Percentiles rank a stretch among this genome's conserved stretches.
phyloP scores from a whole-genome alignment of 2,888 invertebrate genomes.

The Zhengitettix transpicula region DNA sequence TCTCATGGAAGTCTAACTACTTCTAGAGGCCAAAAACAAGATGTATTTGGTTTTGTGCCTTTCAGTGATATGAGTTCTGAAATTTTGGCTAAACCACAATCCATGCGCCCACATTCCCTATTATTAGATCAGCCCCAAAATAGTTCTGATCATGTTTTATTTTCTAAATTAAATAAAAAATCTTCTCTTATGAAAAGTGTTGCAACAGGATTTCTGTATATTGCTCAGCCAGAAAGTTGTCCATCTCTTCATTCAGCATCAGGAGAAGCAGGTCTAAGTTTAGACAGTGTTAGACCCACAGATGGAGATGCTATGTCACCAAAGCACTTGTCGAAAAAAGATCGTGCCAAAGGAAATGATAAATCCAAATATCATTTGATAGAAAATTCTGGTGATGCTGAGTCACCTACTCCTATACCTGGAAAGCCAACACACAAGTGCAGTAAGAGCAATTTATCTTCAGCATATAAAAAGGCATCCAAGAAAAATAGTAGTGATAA shows the following conservation, averaged over 20 bases:
- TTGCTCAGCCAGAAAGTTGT: neutral
- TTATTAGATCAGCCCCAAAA: neutral
- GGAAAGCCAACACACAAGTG: constrained; percentile 20
- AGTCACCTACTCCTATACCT: constrained; percentile 20
- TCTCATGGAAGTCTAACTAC: neutral
- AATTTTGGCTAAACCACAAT: neutral
- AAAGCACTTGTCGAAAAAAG: constrained; percentile 14
- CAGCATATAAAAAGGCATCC: constrained; percentile 18
- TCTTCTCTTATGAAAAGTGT: neutral
- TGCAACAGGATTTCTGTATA: neutral
- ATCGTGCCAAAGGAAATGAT: constrained; percentile 21
- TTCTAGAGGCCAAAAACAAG: constrained; percentile 4
- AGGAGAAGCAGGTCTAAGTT: neutral
- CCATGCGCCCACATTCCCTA: neutral
- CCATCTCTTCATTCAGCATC: no score
- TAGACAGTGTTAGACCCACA: neutral
- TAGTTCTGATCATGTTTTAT: neutral
- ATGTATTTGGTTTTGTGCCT: constrained; percentile 19
- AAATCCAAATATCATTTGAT: constrained; percentile 35
- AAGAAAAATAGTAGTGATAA: constrained; percentile 17
- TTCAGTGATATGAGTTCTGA: constrained; percentile 12
- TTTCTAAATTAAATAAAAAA: neutral
- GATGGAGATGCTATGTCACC: neutral
- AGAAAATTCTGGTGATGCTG: constrained; percentile 27
- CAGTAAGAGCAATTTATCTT: constrained; percentile 13